A percentile compares a stretch with the other conserved stretches of the same genome.
phyloP scores from a whole-genome alignment of 2,113 vertebrate species.

The Ceyx cyanopectus region DNA sequence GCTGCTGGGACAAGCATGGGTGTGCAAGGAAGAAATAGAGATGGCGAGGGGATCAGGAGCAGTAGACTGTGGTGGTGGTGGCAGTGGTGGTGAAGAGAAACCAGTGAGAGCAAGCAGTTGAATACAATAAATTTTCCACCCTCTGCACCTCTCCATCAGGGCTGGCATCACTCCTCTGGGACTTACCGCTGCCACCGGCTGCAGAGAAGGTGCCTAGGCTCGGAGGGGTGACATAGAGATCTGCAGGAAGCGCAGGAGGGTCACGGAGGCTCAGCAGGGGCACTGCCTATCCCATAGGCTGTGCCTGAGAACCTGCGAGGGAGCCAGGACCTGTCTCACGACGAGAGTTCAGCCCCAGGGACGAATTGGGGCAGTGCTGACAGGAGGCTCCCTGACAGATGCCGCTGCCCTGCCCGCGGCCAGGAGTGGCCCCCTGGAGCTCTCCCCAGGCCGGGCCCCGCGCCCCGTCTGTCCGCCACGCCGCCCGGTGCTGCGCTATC shows the following conservation, averaged over 20 bases:
- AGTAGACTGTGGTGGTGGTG: neutral
- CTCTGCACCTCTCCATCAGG: neutral
- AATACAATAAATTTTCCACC: neutral
- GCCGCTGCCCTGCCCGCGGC: neutral
- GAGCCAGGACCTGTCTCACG: fast-evolving
- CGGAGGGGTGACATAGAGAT: neutral
- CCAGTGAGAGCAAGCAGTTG: neutral
- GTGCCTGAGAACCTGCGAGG: neutral
- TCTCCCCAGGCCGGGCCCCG: neutral
- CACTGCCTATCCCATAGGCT: neutral
- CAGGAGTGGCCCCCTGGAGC: no score
- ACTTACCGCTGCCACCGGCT: slow-evolving; percentile 31
- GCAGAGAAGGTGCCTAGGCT: neutral
- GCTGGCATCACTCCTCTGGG: neutral
- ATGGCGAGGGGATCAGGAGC: neutral
- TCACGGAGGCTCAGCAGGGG: fast-evolving
- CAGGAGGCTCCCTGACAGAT: no score
- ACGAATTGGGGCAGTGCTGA: neutral
- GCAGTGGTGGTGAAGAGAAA: neutral
- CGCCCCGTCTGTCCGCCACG: neutral
- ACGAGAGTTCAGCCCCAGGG: no score
- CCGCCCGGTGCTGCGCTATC: neutral
- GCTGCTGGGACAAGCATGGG: neutral
- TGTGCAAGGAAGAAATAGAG: neutral
- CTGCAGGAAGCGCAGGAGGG: neutral